Conservation (phyloP, 2,113 vertebrate genomes). For the Gadus macrocephalus region DNA sequence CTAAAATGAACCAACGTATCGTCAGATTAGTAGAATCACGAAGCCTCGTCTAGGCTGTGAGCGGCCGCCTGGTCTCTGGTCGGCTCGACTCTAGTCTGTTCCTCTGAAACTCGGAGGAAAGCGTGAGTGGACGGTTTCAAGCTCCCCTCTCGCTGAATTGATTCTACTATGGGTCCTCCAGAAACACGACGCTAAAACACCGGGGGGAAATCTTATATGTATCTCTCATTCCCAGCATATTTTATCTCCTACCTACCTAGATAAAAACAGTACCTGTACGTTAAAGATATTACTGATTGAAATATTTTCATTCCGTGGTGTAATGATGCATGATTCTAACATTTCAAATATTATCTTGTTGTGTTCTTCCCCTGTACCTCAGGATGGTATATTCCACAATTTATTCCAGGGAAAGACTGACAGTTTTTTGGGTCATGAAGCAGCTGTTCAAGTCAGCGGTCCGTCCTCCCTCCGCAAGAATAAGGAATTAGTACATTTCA, state of each 20-base stretch:
- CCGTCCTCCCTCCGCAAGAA: conserved; percentile 78
- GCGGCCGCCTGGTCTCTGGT: conserved; percentile 24
- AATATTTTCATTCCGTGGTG: too few species aligned
- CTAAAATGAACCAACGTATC: too few species aligned
- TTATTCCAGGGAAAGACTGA: conserved; percentile 89
- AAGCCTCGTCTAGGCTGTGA: too few species aligned
- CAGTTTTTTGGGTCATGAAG: conserved; percentile 90
- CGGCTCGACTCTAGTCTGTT: conserved; percentile 62
- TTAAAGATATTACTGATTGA: too few species aligned
- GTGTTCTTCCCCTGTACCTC: conserved; percentile 35
- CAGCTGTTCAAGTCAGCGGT: conserved; percentile 83
- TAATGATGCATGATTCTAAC: too few species aligned
- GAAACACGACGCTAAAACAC: conserved; percentile 51
- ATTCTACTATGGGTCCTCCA: conserved; percentile 80
- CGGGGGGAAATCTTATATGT: conserved; percentile 39
- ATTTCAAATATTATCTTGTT: conserved; percentile 21
- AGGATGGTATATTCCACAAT: conserved; percentile 79
- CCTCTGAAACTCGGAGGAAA: conserved; percentile 71
- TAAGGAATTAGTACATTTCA: conserved; percentile 86
- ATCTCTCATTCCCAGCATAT: rapidly evolving
- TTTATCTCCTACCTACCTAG: rapidly evolving
- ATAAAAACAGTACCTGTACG: not conserved
- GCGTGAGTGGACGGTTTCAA: conserved; percentile 78
- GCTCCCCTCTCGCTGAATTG: conserved; percentile 83
- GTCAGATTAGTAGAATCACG: too few species aligned